Evolutionary conservation across 2,888 invertebrate species (phyloP), one percentile per base, ranked within the genome.

Genomic region (Cerastis rubricosa): DNA sequence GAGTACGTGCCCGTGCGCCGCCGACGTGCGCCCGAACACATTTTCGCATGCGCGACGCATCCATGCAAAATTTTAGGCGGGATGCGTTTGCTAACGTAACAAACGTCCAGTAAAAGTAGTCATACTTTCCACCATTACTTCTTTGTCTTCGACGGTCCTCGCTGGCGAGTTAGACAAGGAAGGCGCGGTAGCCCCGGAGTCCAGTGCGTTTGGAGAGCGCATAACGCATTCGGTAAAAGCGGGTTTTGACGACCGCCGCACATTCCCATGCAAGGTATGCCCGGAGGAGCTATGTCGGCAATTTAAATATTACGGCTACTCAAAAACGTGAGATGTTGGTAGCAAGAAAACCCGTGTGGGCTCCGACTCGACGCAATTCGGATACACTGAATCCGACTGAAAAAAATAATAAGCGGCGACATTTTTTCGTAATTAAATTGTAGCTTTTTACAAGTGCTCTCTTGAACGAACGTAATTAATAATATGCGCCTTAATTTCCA

Each of bases 61-160:
- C 93, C 94, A 95, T 96, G 96, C 96, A 95, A 96, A 96, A 96
- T 96, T 96, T 96, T 96, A 95, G 96, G 96, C 94, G 95, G 96
- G 96, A 96, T 96, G 96, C 96, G 95, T 93, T 95, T 92, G 92
- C 91, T 92, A 92, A 94, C 93, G 93, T 94, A 94, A 95, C 92
- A 90, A 89, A 88, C 90, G 90, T 90, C 91, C 94, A 94, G 94
- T 92, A 93, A 94, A 94, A 94, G 94, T 90, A 90, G 91, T 88
- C 90, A 92, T 91, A 93, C 94, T 95, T 95, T 94, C 93, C 92
- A 93, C 92, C 89, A 80, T 87, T 89, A 91, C 91, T 91, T 94
- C 94, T 94, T 94, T 95, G 94, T 95, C 94, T 89, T 85, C 87
- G 81, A 89, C 87, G 88, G 86, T 87, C 88, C 81, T 86, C 88